Percentiles rank a stretch among this genome's conserved stretches.
phyloP scores from a whole-genome alignment of 2,888 invertebrate species.

The Orchesella flavescens region DNA sequence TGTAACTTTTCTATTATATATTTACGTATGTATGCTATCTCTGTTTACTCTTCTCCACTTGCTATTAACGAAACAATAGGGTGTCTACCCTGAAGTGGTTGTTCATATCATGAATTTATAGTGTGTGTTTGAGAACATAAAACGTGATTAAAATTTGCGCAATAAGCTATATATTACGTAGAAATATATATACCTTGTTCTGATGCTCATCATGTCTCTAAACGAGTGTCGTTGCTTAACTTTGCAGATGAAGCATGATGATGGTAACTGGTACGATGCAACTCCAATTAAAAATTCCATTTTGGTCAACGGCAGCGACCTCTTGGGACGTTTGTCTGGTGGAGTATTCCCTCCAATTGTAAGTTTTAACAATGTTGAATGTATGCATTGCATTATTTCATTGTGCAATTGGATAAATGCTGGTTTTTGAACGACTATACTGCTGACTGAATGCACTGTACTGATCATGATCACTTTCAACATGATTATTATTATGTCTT shows the following conservation, averaged over 20 bases:
- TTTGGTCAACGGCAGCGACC: constrained; percentile 83
- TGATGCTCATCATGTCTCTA: no score
- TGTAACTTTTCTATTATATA: no score
- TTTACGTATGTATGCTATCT: no score
- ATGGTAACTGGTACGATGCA: constrained; percentile 65
- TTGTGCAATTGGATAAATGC: neutral
- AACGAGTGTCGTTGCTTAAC: neutral
- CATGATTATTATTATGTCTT: neutral
- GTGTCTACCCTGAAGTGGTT: no score
- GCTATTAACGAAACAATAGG: neutral
- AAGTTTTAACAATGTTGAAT: constrained; percentile 72
- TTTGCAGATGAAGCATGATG: constrained; percentile 66
- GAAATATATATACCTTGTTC: no score
- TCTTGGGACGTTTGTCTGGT: constrained; percentile 84
- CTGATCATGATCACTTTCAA: no score
- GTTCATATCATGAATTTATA: no score
- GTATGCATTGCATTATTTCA: neutral
- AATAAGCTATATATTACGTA: no score
- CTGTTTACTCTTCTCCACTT: neutral
- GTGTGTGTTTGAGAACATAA: no score
- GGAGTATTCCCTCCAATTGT: constrained; percentile 82
- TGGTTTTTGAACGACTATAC: no score
- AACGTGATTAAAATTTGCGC: no score
- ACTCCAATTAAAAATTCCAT: constrained; percentile 77
- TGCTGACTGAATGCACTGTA: no score